Percentiles rank a stretch among this genome's conserved stretches.
phyloP scores from a whole-genome alignment of 2,797 vertebrate genomes.

The Tapera naevia region DNA sequence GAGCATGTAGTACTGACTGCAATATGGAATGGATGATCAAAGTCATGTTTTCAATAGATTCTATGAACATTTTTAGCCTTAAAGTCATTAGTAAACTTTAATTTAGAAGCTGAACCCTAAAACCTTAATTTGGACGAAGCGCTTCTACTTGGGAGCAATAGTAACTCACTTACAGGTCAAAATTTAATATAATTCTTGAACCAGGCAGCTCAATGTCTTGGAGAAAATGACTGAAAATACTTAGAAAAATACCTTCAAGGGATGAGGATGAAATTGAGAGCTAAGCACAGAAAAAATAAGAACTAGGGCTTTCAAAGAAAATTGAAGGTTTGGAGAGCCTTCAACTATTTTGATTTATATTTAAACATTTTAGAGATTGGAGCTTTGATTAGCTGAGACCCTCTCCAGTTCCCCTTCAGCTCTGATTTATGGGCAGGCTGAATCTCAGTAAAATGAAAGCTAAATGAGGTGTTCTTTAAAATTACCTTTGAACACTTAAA shows the following conservation, averaged over 20 bases:
- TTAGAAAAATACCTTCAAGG: conserved; percentile 73
- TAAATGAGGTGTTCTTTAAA: conserved; percentile 77
- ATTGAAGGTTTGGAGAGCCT: conserved; percentile 74
- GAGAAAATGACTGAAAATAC: conserved; percentile 66
- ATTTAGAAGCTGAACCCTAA: conserved; percentile 45
- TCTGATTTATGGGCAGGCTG: conserved; percentile 75
- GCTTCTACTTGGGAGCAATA: conserved; percentile 10
- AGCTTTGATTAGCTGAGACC: conserved; percentile 77
- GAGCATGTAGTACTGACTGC: conserved; percentile 46
- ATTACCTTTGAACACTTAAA: conserved; percentile 75
- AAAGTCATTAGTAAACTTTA: conserved; percentile 57
- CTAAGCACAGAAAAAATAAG: conserved; percentile 65
- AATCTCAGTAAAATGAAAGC: conserved; percentile 74
- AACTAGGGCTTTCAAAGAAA: conserved; percentile 74
- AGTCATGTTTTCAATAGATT: conserved; percentile 50
- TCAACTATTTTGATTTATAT: conserved; percentile 80
- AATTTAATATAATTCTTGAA: conserved; percentile 60
- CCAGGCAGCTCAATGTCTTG: conserved; percentile 36
- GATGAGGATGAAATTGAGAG: conserved; percentile 69
- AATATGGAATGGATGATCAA: conserved; percentile 43
- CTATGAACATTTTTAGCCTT: conserved; percentile 48
- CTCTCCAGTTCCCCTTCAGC: conserved; percentile 69
- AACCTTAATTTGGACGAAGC: conserved; percentile 59
- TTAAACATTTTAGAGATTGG: conserved; percentile 79
- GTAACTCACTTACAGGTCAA: not conserved